These are phyloP conservation scores for Chalcosyrphus nemorum DNA, from an alignment of 2,888 invertebrate genomes.

Conservation along the genomic window DNA sequence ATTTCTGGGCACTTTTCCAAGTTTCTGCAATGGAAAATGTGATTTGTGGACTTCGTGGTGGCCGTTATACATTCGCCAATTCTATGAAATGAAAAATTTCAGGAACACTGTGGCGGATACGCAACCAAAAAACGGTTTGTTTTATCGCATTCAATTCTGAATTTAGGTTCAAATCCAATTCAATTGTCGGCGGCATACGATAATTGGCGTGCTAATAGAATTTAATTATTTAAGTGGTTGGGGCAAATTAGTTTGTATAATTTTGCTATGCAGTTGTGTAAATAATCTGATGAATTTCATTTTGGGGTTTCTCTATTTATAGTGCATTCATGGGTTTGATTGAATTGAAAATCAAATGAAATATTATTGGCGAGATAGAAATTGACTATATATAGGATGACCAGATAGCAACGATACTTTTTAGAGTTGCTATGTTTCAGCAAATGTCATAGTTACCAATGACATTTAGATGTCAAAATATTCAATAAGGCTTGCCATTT, in stretches of 20 bases:
- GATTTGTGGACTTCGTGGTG: slow-evolving; percentile 20
- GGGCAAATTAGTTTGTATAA: not conserved
- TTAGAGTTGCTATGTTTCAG: too few species aligned
- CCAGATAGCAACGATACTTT: too few species aligned
- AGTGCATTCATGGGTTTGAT: too few species aligned
- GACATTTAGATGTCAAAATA: too few species aligned
- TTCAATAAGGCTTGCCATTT: too few species aligned
- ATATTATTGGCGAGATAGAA: too few species aligned
- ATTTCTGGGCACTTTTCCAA: slow-evolving; percentile 40
- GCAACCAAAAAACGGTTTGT: not conserved
- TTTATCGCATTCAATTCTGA: not conserved
- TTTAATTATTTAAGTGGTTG: not conserved
- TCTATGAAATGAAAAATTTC: not conserved
- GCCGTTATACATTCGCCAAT: slow-evolving; percentile 13
- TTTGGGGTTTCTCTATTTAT: too few species aligned
- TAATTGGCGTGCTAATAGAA: not conserved
- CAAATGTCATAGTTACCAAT: too few species aligned
- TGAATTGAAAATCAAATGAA: too few species aligned
- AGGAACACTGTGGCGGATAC: slow-evolving; percentile 2
- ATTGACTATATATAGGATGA: too few species aligned
- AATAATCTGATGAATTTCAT: too few species aligned
- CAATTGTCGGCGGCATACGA: not conserved
- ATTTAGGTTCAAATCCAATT: not conserved
- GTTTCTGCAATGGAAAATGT: slow-evolving; percentile 28
- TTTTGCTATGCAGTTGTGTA: not conserved